phyloP scores from a whole-genome alignment of 2,113 vertebrate genomes.

The Reinhardtius hippoglossoides region DNA sequence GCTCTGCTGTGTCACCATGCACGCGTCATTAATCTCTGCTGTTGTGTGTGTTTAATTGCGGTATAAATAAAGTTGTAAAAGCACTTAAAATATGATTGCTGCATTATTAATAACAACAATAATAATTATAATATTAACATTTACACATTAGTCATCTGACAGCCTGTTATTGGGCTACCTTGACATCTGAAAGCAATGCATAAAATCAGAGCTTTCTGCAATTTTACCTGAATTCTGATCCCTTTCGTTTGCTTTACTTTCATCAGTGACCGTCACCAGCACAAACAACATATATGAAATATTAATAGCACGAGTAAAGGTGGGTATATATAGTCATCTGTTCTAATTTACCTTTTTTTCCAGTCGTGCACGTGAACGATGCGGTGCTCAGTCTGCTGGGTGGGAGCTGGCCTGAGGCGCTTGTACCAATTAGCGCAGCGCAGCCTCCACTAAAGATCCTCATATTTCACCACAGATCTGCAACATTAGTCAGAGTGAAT shows the following conservation, averaged over 20 bases:
- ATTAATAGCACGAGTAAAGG: background rate
- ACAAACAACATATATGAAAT: background rate
- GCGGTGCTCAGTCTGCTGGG: constrained; percentile 42
- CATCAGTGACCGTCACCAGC: background rate
- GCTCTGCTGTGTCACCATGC: background rate
- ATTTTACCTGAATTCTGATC: background rate
- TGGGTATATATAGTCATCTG: constrained; percentile 10
- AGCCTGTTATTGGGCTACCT: constrained; percentile 1
- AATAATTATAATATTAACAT: background rate
- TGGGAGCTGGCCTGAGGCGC: constrained; percentile 57
- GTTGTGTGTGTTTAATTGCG: background rate
- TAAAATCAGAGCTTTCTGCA: constrained; percentile 10
- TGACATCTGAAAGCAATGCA: background rate
- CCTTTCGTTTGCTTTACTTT: background rate
- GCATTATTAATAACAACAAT: background rate
- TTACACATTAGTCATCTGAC: background rate
- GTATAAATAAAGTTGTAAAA: constrained; percentile 12
- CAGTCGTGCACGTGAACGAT: constrained; percentile 25
- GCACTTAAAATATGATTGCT: constrained; percentile 7
- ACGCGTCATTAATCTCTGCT: constrained; percentile 6
- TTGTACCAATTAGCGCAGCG: constrained; percentile 71
- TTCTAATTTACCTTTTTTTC: constrained; percentile 40
- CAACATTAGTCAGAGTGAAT: constrained; percentile 57
- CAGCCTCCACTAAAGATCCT: constrained; percentile 57
- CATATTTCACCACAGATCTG: constrained; percentile 63